A percentile compares a stretch with the other conserved stretches of the same genome.
These are phyloP conservation scores for Ataeniobius toweri DNA, from an alignment of 2,797 vertebrate species.

Conservation along the genomic window DNA sequence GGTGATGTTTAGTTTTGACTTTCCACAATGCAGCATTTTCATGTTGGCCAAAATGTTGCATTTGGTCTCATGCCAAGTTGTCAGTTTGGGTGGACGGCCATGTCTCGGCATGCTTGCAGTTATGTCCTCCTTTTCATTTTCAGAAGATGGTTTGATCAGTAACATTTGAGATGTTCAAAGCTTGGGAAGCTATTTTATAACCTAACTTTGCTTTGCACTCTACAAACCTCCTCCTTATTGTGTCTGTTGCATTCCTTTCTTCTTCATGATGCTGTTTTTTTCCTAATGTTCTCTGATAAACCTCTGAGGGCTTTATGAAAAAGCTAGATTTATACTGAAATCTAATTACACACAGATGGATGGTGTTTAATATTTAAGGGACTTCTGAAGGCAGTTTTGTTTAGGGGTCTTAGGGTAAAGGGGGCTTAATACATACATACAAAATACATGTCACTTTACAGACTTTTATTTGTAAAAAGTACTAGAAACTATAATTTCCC, in stretches of 20 bases:
- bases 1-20: not conserved
- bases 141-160: too few relatives aligned
- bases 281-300: not conserved
- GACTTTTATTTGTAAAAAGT: not conserved
- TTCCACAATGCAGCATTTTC: not conserved
- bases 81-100: not conserved
- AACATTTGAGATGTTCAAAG: too few relatives aligned
- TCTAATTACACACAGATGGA: not conserved
- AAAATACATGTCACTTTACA: not conserved
- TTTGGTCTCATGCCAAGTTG: not conserved
- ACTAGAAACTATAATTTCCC: not conserved
- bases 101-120: not conserved
- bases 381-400: not conserved
- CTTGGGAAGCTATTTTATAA: not conserved
- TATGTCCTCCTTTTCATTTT: too few relatives aligned
- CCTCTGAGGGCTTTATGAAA: not conserved
- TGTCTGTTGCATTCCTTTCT: too few relatives aligned
- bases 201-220: not conserved
- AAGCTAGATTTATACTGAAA: not conserved
- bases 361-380: not conserved
- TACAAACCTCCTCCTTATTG: not conserved
- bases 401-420: too few relatives aligned
- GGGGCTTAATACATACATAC: not conserved
- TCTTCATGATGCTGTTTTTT: not conserved
- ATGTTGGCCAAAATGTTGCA: not conserved